Base-by-base conservation (phyloP, 2,888 invertebrate genomes). In the Steinernema carpocapsae region DNA sequence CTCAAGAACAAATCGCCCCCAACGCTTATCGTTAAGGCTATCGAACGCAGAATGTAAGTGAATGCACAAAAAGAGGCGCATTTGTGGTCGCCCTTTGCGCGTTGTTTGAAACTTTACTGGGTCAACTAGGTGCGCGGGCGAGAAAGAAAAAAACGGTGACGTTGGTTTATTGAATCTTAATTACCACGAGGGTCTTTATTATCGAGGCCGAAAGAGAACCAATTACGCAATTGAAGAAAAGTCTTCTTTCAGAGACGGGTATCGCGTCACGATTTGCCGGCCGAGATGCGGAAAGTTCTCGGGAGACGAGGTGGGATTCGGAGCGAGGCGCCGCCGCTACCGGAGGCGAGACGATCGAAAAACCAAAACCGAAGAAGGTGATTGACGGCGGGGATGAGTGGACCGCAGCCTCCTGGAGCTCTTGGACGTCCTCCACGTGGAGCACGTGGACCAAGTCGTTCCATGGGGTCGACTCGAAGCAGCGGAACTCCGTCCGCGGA, bases 1-100 rank as follows among this genome's bases (percentile, higher is more conserved):
- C 80, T 86, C 71, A 80, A 80, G 74, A 87, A 87, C 78, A 86
- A 86, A 71, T 80, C 83, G n/a, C 86, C 86, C 24, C 86, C 86
- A 14, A 83, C 84, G 14, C 79, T 86, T 46, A 80, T 86, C 42
- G 86, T 86, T 72, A 87, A 86, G 72, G 85, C 84, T 74, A 86
- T 86, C 74, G 85, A 87, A 75, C 76, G 86, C 37, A 26, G 64
- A 29, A 64, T 64, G 64, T 64, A 64, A 64, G 64, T 64, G 64
- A 32, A 64, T 64, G 19, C 64, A 29, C 32, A 32, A 32, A 64
- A 64, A 64, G 32, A 64, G 6, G 32, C 64, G 32, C 64, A 64
- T 7, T 64, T 64, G 64, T 26, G 64, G 10, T 52, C 52, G 52
- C 10, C 52, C 52, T 52, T 52, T 64, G 64, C 64, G 64, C 64